Conservation (phyloP, 1,140 invertebrate genomes). For the Drosophila nannoptera region DNA sequence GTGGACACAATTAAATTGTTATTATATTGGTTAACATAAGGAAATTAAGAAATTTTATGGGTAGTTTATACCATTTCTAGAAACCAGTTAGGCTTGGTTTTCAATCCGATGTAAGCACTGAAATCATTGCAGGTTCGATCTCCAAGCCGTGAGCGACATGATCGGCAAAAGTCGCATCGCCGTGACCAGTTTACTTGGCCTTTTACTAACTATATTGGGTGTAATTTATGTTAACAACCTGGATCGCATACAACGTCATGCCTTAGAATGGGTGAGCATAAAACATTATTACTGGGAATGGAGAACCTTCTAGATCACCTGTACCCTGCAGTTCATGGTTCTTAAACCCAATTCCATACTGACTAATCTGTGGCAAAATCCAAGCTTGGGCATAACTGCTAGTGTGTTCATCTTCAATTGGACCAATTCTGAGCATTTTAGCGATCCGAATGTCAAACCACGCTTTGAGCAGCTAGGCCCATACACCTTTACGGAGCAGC, state of each 20-base stretch:
- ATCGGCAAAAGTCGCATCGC: constrained; percentile 57
- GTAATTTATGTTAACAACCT: constrained; percentile 41
- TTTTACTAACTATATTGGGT: constrained; percentile 33
- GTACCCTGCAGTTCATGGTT: constrained; percentile 44
- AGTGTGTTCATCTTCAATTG: constrained; percentile 90
- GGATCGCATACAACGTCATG: constrained; percentile 42
- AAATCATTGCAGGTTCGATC: constrained; percentile 13
- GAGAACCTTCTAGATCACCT: background rate
- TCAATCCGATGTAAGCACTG: background rate
- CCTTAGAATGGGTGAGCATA: constrained; percentile 45
- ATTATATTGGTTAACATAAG: too few relatives aligned
- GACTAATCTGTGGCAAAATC: constrained; percentile 85
- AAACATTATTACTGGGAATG: background rate
- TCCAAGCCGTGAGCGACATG: constrained; percentile 30
- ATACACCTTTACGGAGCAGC: constrained; percentile 85
- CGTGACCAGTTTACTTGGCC: constrained; percentile 45
- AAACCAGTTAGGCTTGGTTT: background rate
- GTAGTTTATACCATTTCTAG: background rate
- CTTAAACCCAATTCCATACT: constrained; percentile 80
- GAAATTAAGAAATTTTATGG: too few relatives aligned
- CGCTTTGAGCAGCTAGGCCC: constrained; percentile 85
- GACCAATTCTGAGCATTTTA: constrained; percentile 86
- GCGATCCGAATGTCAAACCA: constrained; percentile 81
- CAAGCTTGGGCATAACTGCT: constrained; percentile 86
- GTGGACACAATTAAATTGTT: too few relatives aligned